phyloP scores from a whole-genome alignment of 2,797 vertebrate species.

The Pipistrellus kuhlii region DNA sequence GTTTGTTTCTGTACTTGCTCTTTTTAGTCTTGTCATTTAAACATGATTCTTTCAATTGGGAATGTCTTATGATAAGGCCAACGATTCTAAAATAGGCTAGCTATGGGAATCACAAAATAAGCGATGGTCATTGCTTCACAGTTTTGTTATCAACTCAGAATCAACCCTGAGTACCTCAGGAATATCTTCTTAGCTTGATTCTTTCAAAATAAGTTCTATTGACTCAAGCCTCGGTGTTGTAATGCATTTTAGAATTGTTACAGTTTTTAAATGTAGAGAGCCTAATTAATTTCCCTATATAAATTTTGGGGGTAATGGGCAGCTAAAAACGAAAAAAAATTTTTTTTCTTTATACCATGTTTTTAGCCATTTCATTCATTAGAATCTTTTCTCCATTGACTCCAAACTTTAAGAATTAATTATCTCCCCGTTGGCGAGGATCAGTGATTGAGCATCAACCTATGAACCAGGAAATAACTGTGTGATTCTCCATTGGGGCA shows the following conservation, averaged over 20 bases:
- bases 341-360: neutral
- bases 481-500: neutral
- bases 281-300: conserved; percentile 26
- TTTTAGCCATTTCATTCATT: neutral
- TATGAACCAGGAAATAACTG: neutral
- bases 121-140: neutral
- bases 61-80: conserved; percentile 29
- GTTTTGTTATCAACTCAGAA: conserved; percentile 5
- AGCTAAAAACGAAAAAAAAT: neutral
- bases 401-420: conserved; percentile 1
- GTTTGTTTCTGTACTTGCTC: neutral
- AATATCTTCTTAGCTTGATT: conserved; percentile 25
- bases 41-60: neutral
- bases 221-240: neutral
- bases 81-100: conserved; percentile 20
- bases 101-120: conserved; percentile 16
- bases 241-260: conserved; percentile 26
- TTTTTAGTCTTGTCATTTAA: conserved; percentile 6
- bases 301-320: neutral
- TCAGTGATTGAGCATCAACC: neutral
- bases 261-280: neutral
- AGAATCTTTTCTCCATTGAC: neutral
- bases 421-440: neutral
- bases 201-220: conserved; percentile 16
- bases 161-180: neutral